These are phyloP conservation scores for Goniozus legneri DNA, from an alignment of 1,140 invertebrate genomes.

Conservation along the genomic window DNA sequence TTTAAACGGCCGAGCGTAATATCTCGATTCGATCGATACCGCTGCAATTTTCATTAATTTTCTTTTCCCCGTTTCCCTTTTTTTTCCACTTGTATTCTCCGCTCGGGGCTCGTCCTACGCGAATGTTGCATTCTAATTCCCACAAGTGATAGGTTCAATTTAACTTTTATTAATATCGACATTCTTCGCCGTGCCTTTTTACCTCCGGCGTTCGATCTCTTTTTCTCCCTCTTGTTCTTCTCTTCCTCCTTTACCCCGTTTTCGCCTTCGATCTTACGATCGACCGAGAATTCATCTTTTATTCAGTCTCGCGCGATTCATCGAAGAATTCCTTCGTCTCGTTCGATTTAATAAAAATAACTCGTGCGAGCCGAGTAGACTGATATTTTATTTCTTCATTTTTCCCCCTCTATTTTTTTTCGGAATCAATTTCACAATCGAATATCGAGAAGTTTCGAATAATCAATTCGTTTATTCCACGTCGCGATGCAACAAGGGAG, in stretches of 20 bases:
- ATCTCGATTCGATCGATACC: too few species aligned
- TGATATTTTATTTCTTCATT: neutral
- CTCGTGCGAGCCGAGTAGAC: constrained; percentile 12
- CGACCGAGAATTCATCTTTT: constrained; percentile 45
- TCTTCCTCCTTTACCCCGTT: neutral
- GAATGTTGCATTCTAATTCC: constrained; percentile 36
- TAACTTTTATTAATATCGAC: constrained; percentile 53
- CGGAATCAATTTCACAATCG: too few species aligned
- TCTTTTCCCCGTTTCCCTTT: neutral
- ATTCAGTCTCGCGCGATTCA: constrained; percentile 45
- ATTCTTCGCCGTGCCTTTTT: constrained; percentile 43
- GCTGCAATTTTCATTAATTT: neutral
- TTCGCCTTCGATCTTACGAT: constrained; percentile 3
- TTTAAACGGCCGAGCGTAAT: too few species aligned
- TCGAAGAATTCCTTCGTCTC: constrained; percentile 36
- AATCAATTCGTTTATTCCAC: too few species aligned
- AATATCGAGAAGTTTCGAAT: too few species aligned
- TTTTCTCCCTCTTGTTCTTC: neutral
- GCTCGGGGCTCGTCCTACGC: neutral
- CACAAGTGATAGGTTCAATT: constrained; percentile 45
- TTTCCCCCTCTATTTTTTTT: constrained; percentile 4
- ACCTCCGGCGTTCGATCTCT: constrained; percentile 22
- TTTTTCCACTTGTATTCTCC: neutral
- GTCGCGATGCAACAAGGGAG: too few species aligned
- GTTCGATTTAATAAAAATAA: constrained; percentile 50